Percentiles rank a stretch among this genome's conserved stretches.
Conservation (phyloP, 2,888 invertebrate genomes). For the Keiferia lycopersicella region DNA sequence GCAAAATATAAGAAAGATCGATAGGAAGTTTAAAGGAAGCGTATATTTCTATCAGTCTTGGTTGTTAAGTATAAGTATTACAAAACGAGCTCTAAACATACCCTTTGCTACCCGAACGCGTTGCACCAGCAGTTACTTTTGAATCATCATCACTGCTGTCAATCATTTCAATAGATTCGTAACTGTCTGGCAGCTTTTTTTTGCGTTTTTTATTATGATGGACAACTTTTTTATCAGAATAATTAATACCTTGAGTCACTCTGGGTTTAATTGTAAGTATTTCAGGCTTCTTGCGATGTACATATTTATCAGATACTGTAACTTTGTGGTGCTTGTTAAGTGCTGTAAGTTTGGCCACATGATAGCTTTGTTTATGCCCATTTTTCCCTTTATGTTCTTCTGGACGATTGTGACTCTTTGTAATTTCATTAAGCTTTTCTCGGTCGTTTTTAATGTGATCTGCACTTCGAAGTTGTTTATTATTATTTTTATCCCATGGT, state of each 20-base stretch:
- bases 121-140: not conserved
- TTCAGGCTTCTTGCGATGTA: not conserved
- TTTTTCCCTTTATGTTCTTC: not conserved
- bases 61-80: no score
- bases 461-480: no score
- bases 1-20: no score
- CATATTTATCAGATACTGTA: not conserved
- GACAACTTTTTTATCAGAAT: not conserved
- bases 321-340: not conserved
- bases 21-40: no score
- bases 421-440: not conserved
- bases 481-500: not conserved
- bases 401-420: not conserved
- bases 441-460: not conserved
- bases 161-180: slow-evolving; percentile 1
- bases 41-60: no score
- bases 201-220: not conserved
- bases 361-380: not conserved
- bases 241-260: not conserved
- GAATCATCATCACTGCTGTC: not conserved
- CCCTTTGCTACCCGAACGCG: not conserved
- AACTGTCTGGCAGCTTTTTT: not conserved
- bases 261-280: not conserved
- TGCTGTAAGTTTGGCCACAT: not conserved
- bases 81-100: no score